Base-by-base conservation (phyloP, 2,113 vertebrate genomes). In the Oriolus oriolus region DNA sequence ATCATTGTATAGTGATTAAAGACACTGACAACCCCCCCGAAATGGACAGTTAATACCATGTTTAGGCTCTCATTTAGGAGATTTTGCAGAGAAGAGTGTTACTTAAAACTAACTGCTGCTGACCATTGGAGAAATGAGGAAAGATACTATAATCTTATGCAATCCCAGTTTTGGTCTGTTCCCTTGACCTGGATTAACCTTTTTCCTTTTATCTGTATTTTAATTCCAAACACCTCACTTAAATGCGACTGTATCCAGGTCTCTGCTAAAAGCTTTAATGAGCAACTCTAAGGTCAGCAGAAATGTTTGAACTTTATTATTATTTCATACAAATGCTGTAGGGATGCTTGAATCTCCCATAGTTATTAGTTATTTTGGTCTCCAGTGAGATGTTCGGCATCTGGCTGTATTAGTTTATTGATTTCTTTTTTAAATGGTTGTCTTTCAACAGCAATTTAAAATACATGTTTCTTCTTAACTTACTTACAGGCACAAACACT, bases 1-100 rank as follows among this genome's bases (percentile, higher is more conserved):
- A 97, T 90, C 92, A 96, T 66, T 81, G 69, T 92, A 71, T 9
- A 93, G 69, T 97, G 96, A 98, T 97, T 95, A 95, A 98, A 97
- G 97, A 98, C 97, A 97, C 97, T 89, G 93, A 94, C 95, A 98
- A 98, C 97, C 97, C 97, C 96, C 98, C 98, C 98, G 98, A 98
- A 98, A 97, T 94, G 90, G 97, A 94, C 77, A 71, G 96, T 96
- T 98, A 98, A 98, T 98, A 96, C 96, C 95, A 87, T 89, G 88
- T 97, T 98, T 97, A 98, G 97, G 95, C 64, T 96, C 96, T 98
- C 97, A 97, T 97, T 98, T 98, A 97, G 95, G 82, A 93, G 95
- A 92, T 97, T 89, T 94, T 97, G 90, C 30, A 95, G 66, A 84
- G 90, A 94, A 95, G 88, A 76, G 60, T 96, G 73, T 96, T 95